Evolutionary conservation across 2,113 vertebrate species (phyloP).

Genomic region (Clarias magur): DNA sequence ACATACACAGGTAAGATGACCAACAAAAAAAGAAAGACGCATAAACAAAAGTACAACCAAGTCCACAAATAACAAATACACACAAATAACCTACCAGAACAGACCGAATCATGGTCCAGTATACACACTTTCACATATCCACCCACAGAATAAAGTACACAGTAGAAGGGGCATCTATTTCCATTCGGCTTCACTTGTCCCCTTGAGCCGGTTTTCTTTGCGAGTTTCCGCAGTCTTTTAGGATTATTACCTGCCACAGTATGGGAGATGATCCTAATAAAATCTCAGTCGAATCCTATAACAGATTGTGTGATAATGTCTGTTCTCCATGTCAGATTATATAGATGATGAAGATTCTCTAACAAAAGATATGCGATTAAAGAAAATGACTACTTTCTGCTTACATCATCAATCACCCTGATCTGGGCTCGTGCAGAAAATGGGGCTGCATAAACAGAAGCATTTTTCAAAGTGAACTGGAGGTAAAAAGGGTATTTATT

Average conservation of each 20-base stretch:
- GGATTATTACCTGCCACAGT: background rate
- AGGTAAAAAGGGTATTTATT: background rate
- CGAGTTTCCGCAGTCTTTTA: background rate
- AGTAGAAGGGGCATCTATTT: background rate
- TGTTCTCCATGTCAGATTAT: slow-evolving; percentile 11
- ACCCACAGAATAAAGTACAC: background rate
- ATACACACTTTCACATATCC: background rate
- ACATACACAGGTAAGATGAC: background rate
- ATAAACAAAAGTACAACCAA: background rate
- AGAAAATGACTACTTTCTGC: background rate
- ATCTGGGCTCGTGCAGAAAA: background rate
- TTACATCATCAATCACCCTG: background rate
- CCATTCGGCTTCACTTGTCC: slow-evolving; percentile 2
- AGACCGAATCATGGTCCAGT: background rate
- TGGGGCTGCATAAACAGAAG: background rate
- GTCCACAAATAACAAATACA: background rate
- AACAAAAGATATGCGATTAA: background rate
- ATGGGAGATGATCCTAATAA: slow-evolving; percentile 10
- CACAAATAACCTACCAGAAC: background rate
- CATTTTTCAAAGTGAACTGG: background rate
- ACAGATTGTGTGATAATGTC: background rate
- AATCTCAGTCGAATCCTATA: background rate
- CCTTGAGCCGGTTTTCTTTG: background rate
- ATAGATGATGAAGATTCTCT: background rate
- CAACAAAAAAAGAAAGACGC: background rate